Evolutionary conservation across 1,140 invertebrate genomes (phyloP).

Genomic region (Drosophila serrata): DNA sequence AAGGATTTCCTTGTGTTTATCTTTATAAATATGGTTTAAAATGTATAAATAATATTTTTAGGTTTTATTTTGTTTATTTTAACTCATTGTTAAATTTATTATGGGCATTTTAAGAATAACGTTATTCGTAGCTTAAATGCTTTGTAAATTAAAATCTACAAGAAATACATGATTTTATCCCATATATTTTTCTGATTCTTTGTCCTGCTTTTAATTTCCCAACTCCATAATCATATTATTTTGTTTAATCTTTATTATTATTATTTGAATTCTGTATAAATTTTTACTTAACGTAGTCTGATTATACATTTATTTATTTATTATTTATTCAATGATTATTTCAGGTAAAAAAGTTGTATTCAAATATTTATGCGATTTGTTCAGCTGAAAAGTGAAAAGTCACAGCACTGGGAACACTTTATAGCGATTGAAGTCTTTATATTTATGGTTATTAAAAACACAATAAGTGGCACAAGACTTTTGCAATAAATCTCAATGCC

Average conservation of each 20-base stretch:
- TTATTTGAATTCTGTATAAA: background rate
- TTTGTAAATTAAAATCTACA: background rate
- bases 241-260: no score
- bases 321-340: background rate
- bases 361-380: background rate
- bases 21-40: background rate
- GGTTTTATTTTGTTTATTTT: background rate
- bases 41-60: background rate
- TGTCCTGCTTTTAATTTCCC: background rate
- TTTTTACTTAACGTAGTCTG: background rate
- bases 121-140: no score
- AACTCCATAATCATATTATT: background rate
- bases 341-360: background rate
- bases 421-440: conserved; percentile 15
- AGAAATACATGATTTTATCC: background rate
- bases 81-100: background rate
- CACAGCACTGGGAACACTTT: background rate
- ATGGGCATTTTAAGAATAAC: background rate
- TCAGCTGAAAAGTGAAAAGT: background rate
- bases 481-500: conserved; percentile 62
- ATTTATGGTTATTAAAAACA: conserved; percentile 40
- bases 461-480: conserved; percentile 55
- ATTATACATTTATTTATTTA: background rate
- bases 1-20: background rate
- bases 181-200: background rate